These are phyloP conservation scores for Dasypogon diadema DNA, from an alignment of 2,888 invertebrate species.

Conservation along the genomic window DNA sequence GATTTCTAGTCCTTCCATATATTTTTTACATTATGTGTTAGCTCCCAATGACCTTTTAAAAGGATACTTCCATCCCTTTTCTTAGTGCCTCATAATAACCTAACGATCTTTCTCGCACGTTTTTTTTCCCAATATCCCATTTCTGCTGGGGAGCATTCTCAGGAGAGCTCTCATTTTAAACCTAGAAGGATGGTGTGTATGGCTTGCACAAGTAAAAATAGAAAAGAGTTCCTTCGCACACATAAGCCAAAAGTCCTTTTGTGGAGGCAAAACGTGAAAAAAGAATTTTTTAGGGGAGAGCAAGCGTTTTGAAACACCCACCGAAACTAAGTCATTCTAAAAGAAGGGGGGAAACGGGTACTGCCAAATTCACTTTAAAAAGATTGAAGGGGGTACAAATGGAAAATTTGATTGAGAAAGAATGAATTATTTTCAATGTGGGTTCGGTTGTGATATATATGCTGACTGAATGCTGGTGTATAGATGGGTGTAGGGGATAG, in stretches of 20 bases:
- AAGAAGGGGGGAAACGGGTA: not conserved
- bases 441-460: not conserved
- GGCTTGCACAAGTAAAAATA: slow-evolving; percentile 9
- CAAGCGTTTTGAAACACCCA: slow-evolving; percentile 6
- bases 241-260: not conserved
- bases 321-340: not conserved
- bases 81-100: slow-evolving; percentile 21
- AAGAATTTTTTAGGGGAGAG: not conserved
- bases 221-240: not conserved
- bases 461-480: not conserved
- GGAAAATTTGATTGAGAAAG: slow-evolving; percentile 2
- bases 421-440: not conserved
- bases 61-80: slow-evolving; percentile 38
- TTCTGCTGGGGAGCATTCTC: slow-evolving; percentile 17
- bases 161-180: not conserved
- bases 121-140: slow-evolving; percentile 36
- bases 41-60: slow-evolving; percentile 27
- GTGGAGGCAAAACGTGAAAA: not conserved
- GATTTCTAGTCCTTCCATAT: not conserved
- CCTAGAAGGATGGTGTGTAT: not conserved
- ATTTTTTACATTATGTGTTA: slow-evolving; percentile 34
- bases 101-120: slow-evolving; percentile 37
- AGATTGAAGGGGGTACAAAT: not conserved
- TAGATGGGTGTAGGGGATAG: not conserved
- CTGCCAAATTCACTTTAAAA: not conserved